Percentiles rank a stretch among this genome's conserved stretches.
Conservation (phyloP, 53 echinoderm and acorn worm species). For the Hippasteria phrygiana region DNA sequence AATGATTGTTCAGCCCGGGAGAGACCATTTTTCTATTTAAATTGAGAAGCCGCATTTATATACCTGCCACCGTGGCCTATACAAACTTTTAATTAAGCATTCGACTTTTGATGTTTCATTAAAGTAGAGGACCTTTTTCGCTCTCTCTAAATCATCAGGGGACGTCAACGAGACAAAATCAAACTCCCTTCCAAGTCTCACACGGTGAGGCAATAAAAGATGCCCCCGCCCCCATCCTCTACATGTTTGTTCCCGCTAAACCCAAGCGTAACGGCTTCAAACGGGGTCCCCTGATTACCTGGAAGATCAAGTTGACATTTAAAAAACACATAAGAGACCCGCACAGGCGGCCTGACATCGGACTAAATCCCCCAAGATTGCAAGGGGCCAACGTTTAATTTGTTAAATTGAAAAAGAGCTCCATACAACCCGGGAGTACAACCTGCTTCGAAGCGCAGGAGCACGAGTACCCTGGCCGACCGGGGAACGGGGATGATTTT, state of each 20-base stretch:
- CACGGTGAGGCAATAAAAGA: neutral
- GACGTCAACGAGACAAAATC: neutral
- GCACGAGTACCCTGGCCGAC: neutral
- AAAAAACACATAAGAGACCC: neutral
- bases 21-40: neutral
- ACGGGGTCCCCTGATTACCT: neutral
- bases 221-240: neutral
- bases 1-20: no score
- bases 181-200: neutral
- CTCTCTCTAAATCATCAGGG: neutral
- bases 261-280: neutral
- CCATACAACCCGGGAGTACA: neutral
- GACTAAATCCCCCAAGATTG: conserved; percentile 2
- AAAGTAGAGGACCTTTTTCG: neutral
- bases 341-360: neutral
- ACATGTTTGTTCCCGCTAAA: neutral
- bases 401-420: conserved; percentile 32
- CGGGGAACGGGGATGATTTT: conserved; percentile 3
- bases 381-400: conserved; percentile 39
- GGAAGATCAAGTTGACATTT: neutral
- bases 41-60: no score
- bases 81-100: neutral
- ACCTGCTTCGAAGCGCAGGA: neutral
- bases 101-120: neutral
- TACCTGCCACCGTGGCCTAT: no score